phyloP scores from a whole-genome alignment of 2,113 vertebrate genomes.

The Pachycephala philippinensis region DNA sequence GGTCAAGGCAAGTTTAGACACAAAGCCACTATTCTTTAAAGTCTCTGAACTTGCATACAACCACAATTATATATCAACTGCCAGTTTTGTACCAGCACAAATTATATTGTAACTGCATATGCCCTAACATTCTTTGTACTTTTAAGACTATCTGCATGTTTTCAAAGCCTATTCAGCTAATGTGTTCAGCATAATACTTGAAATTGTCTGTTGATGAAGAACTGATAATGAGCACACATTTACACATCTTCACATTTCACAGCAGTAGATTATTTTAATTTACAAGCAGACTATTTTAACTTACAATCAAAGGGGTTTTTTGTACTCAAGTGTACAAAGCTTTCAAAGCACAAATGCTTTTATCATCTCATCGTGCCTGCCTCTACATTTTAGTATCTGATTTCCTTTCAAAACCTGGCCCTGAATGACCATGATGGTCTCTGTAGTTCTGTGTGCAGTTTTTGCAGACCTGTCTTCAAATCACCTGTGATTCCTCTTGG shows the following conservation, averaged over 20 bases:
- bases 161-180: slow-evolving; percentile 45
- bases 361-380: not conserved
- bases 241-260: not conserved
- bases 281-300: not conserved
- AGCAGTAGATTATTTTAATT: slow-evolving; percentile 6
- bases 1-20: not conserved
- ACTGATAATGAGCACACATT: not conserved
- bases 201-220: not conserved
- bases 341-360: not conserved
- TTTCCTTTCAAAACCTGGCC: not conserved
- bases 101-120: not conserved
- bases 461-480: not conserved
- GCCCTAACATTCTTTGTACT: not conserved
- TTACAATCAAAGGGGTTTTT: not conserved
- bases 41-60: not conserved
- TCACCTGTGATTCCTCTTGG: not conserved
- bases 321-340: not conserved
- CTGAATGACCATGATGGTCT: not conserved
- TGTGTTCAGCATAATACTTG: not conserved
- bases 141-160: slow-evolving; percentile 39
- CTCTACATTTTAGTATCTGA: not conserved
- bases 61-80: not conserved
- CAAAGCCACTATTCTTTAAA: not conserved
- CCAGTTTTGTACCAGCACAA: not conserved
- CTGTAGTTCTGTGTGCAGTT: not conserved